A percentile compares a stretch with the other conserved stretches of the same genome.
Conservation (phyloP, 2,113 vertebrate genomes). For the Gobius niger region DNA sequence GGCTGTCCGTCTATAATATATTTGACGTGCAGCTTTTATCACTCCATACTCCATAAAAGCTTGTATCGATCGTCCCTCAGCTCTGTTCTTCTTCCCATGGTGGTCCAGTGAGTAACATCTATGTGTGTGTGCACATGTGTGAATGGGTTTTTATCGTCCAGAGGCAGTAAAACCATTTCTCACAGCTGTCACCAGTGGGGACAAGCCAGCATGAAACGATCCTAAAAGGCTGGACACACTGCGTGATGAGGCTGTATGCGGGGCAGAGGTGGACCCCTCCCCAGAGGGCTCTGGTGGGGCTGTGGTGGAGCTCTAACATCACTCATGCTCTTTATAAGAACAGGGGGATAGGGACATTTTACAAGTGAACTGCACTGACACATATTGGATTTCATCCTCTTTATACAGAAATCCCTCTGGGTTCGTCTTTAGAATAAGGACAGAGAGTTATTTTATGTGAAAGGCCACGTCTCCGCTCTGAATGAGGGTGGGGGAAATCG, state of each 20-base stretch:
- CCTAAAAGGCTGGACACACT: not conserved
- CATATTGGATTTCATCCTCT: not conserved
- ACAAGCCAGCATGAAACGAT: not conserved
- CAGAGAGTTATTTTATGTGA: not conserved
- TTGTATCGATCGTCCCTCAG: not conserved
- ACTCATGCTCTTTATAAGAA: not conserved
- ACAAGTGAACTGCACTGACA: too few species aligned
- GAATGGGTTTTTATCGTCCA: not conserved
- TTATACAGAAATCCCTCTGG: not conserved
- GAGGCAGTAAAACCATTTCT: not conserved
- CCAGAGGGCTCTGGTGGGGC: not conserved
- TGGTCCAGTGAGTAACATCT: not conserved
- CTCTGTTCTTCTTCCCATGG: not conserved
- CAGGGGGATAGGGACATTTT: not conserved
- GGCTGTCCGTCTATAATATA: not conserved
- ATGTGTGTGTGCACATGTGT: not conserved
- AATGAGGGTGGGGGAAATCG: not conserved
- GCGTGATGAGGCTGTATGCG: not conserved
- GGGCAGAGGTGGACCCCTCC: not conserved
- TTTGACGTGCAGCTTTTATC: not conserved
- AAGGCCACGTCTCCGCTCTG: not conserved
- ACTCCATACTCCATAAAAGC: not conserved
- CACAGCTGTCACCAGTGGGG: conserved; percentile 4
- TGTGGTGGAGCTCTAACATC: not conserved
- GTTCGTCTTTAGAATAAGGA: not conserved